Percentiles rank a stretch among this genome's conserved stretches.
phyloP scores from a whole-genome alignment of 2,113 vertebrate genomes.

The Toxostoma redivivum region DNA sequence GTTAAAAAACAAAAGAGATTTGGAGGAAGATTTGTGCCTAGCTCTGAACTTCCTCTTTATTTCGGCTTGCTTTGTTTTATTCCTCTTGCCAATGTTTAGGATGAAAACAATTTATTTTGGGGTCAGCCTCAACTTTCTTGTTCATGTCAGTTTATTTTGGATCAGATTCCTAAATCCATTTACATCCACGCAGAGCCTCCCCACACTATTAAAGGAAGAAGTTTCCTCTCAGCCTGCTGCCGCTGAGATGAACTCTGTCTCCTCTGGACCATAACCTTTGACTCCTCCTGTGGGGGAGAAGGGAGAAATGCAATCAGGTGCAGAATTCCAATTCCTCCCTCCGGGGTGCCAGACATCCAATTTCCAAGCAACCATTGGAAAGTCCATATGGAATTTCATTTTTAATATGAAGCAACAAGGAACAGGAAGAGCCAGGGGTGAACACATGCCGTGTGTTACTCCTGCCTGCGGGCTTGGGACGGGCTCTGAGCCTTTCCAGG shows the following conservation, averaged over 20 bases:
- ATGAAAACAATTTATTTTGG: neutral
- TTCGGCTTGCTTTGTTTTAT: neutral
- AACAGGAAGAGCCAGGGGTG: neutral
- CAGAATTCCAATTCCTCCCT: slow-evolving; percentile 42
- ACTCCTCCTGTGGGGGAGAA: slow-evolving; percentile 36
- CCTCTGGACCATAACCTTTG: slow-evolving; percentile 66
- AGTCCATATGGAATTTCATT: slow-evolving; percentile 55
- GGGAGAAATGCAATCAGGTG: slow-evolving; percentile 64
- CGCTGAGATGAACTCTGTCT: neutral
- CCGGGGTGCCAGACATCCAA: slow-evolving; percentile 6
- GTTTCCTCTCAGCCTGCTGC: neutral
- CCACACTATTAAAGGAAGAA: neutral
- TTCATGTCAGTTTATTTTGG: neutral
- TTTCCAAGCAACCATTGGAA: slow-evolving; percentile 67
- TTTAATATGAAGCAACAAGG: slow-evolving; percentile 60
- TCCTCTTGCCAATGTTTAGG: neutral
- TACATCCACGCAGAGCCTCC: neutral
- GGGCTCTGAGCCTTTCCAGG: slow-evolving; percentile 19
- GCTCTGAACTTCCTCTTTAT: neutral
- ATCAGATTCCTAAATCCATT: neutral
- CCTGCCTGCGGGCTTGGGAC: neutral
- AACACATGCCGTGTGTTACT: neutral
- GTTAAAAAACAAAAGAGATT: neutral
- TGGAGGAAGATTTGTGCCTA: neutral
- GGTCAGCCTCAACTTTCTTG: neutral